phyloP scores from a whole-genome alignment of 2,888 invertebrate species.

The Chymomyza caudatula region DNA sequence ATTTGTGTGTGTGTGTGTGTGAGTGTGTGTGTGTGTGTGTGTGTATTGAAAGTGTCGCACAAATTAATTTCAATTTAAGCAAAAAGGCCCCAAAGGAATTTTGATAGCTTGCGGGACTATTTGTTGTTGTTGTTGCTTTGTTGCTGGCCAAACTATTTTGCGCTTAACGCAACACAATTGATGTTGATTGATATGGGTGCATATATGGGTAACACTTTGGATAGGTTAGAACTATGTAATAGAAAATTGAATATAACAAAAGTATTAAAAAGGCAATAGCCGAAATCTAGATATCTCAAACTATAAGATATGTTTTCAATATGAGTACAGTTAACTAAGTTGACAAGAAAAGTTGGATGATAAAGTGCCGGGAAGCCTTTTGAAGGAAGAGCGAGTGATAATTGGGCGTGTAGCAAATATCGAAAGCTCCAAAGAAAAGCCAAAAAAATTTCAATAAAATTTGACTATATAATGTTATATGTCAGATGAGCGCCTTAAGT shows the following conservation, averaged over 20 bases:
- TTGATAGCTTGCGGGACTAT: constrained; percentile 42
- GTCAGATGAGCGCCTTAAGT: too few relatives aligned
- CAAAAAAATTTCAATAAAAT: too few relatives aligned
- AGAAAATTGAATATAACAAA: background rate
- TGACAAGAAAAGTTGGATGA: too few relatives aligned
- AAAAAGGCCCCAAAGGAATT: constrained; percentile 28
- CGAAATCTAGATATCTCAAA: too few relatives aligned
- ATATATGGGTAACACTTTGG: background rate
- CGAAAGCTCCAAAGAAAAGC: too few relatives aligned
- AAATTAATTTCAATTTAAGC: constrained; percentile 69
- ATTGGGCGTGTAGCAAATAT: too few relatives aligned
- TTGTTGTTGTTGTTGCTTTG: constrained; percentile 35
- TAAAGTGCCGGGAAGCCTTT: too few relatives aligned
- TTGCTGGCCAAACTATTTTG: constrained; percentile 52
- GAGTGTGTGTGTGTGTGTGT: background rate
- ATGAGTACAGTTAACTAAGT: too few relatives aligned
- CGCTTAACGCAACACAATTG: constrained; percentile 65
- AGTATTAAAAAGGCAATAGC: too few relatives aligned
- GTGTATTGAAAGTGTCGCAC: constrained; percentile 67
- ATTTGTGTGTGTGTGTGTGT: background rate
- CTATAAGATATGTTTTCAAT: too few relatives aligned
- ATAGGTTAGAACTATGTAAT: background rate
- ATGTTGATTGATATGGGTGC: constrained; percentile 60
- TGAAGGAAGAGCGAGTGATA: too few relatives aligned
- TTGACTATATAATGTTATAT: too few relatives aligned